phyloP scores from a whole-genome alignment of 2,113 vertebrate genomes.

The Aphelocoma coerulescens region DNA sequence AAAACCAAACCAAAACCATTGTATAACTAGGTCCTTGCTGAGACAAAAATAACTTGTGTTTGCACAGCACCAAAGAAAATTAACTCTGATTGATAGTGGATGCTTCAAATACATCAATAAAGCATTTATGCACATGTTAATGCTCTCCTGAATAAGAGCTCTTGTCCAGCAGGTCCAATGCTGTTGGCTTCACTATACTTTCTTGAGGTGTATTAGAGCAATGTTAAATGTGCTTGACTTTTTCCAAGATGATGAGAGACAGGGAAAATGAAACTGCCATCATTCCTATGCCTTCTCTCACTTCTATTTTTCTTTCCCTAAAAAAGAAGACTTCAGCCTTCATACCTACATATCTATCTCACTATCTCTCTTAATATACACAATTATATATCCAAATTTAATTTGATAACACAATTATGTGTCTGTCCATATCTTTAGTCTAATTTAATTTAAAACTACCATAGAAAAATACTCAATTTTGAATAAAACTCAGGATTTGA shows the following conservation, averaged over 20 bases:
- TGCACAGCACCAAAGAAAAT: background rate
- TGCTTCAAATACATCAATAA: background rate
- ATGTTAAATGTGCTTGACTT: background rate
- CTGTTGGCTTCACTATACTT: background rate
- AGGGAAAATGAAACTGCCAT: background rate
- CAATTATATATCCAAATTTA: background rate
- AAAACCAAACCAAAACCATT: background rate
- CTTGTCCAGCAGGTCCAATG: background rate
- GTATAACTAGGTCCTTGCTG: background rate
- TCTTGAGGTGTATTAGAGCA: background rate
- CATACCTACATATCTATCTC: background rate
- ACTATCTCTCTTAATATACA: background rate
- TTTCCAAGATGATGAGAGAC: background rate
- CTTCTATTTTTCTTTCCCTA: background rate
- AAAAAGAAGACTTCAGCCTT: background rate
- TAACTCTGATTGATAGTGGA: background rate
- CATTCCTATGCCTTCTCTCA: background rate
- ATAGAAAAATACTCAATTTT: background rate
- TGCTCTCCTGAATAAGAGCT: background rate
- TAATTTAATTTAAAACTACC: background rate
- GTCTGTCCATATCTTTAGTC: background rate
- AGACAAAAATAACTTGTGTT: background rate
- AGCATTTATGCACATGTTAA: background rate
- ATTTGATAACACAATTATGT: background rate
- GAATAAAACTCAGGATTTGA: background rate